Evolutionary conservation across 2,113 vertebrate genomes (phyloP).

Genomic region (Xiphias gladius): DNA sequence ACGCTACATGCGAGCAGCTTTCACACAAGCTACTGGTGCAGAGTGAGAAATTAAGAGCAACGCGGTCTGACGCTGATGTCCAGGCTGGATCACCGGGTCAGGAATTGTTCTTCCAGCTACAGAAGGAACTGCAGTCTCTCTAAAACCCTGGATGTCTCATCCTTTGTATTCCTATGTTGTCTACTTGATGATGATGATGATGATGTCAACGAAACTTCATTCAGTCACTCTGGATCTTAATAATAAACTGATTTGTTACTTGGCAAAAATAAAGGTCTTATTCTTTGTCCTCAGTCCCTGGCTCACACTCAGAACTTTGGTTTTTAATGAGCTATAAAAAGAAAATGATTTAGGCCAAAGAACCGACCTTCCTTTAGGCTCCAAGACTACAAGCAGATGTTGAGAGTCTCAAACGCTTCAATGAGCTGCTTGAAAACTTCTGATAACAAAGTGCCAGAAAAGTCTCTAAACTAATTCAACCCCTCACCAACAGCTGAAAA

Average conservation of each 20-base stretch:
- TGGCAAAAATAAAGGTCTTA: slow-evolving; percentile 55
- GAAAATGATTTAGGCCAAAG: slow-evolving; percentile 10
- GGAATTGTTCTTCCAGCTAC: slow-evolving; percentile 65
- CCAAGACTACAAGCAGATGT: slow-evolving; percentile 20
- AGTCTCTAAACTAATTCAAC: slow-evolving; percentile 12
- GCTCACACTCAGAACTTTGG: slow-evolving; percentile 42
- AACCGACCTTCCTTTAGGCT: slow-evolving; percentile 1
- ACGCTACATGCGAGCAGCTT: not conserved
- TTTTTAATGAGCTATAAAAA: slow-evolving; percentile 26
- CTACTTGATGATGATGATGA: slow-evolving; percentile 37
- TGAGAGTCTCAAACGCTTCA: not conserved
- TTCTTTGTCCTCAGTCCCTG: slow-evolving; percentile 34
- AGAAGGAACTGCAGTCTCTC: slow-evolving; percentile 18
- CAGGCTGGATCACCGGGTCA: slow-evolving; percentile 30
- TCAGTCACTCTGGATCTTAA: slow-evolving; percentile 47
- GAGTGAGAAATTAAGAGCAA: not conserved
- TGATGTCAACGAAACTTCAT: slow-evolving; percentile 56
- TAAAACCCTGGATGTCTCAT: slow-evolving; percentile 6
- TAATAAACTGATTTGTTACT: slow-evolving; percentile 76
- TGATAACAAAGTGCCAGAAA: not conserved
- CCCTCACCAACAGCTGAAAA: slow-evolving; percentile 2
- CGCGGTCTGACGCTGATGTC: not conserved
- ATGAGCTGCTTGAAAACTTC: slow-evolving; percentile 1
- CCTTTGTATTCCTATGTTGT: slow-evolving; percentile 41
- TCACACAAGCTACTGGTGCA: not conserved